These are phyloP conservation scores for Caenorhabditis virilis DNA, from an alignment of 2,888 invertebrate genomes.

Conservation along the genomic window DNA sequence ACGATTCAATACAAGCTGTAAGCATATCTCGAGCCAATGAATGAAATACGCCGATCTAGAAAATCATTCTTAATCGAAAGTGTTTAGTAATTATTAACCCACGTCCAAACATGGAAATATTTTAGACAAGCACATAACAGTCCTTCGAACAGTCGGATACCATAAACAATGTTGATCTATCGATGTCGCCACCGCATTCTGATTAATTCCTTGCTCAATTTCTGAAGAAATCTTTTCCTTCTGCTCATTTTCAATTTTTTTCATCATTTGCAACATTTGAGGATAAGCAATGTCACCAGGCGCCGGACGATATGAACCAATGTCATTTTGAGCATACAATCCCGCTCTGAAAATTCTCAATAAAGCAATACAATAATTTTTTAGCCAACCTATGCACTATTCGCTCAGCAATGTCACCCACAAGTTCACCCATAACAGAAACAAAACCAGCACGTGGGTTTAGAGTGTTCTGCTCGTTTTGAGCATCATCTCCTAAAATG, in stretches of 20 bases:
- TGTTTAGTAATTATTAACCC: no score
- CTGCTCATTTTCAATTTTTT: slow-evolving; percentile 71
- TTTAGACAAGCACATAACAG: slow-evolving; percentile 89
- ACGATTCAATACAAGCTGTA: slow-evolving; percentile 86
- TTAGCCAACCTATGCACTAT: slow-evolving; percentile 81
- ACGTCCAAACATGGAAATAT: slow-evolving; percentile 85
- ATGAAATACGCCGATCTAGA: slow-evolving; percentile 87
- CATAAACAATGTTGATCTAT: slow-evolving; percentile 99
- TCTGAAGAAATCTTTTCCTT: slow-evolving; percentile 19
- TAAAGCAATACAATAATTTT: neutral
- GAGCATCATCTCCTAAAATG: slow-evolving; percentile 35
- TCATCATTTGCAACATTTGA: slow-evolving; percentile 96
- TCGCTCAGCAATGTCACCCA: slow-evolving; percentile 87
- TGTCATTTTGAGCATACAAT: slow-evolving; percentile 88
- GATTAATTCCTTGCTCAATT: neutral
- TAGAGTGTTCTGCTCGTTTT: slow-evolving; percentile 21
- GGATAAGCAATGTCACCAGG: slow-evolving; percentile 96
- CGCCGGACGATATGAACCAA: slow-evolving; percentile 80
- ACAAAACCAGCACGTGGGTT: slow-evolving; percentile 67
- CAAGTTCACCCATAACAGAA: slow-evolving; percentile 62
- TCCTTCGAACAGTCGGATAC: slow-evolving; percentile 95
- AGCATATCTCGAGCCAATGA: slow-evolving; percentile 94
- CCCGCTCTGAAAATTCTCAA: slow-evolving; percentile 46
- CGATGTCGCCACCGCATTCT: slow-evolving; percentile 73
- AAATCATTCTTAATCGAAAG: no score